Percentiles rank a stretch among this genome's conserved stretches.
These are phyloP conservation scores for Pantelozetes paolii DNA, from an alignment of 2,888 invertebrate genomes.

Conservation along the genomic window DNA sequence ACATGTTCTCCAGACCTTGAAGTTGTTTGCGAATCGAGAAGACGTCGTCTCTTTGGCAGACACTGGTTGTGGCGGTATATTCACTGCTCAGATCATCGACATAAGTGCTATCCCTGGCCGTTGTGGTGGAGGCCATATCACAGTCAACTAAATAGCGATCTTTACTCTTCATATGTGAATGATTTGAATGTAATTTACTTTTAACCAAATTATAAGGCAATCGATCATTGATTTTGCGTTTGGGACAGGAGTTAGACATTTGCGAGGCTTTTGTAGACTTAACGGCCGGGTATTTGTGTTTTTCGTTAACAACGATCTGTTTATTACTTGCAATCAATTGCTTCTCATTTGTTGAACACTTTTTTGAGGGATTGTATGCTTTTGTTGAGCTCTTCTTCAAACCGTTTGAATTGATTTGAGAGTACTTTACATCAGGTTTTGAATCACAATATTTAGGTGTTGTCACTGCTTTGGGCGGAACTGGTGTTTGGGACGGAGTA, in stretches of 20 bases:
- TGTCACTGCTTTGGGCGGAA: constrained; percentile 4
- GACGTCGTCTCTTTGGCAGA: constrained; percentile 61
- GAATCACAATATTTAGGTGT: constrained; percentile 8
- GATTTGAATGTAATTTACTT: not conserved
- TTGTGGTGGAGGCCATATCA: constrained; percentile 32
- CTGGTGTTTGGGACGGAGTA: constrained; percentile 23
- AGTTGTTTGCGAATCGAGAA: constrained; percentile 73
- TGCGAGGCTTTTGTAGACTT: not conserved
- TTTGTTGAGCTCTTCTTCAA: not conserved
- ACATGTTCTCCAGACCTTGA: constrained; percentile 78
- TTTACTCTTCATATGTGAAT: constrained; percentile 7
- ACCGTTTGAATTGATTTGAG: not conserved
- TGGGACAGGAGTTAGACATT: not conserved
- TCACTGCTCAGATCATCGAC: constrained; percentile 56
- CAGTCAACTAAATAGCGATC: constrained; percentile 24
- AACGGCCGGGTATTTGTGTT: not conserved
- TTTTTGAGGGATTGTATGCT: not conserved
- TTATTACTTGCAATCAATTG: not conserved
- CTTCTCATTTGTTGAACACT: not conserved
- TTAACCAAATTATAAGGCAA: not conserved
- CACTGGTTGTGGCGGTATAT: constrained; percentile 65
- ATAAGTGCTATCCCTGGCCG: constrained; percentile 41
- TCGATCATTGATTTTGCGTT: constrained; percentile 1
- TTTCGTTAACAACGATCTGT: not conserved
- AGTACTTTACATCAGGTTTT: not conserved